phyloP scores from a whole-genome alignment of 1,140 invertebrate genomes.

The Drosophila persimilis region DNA sequence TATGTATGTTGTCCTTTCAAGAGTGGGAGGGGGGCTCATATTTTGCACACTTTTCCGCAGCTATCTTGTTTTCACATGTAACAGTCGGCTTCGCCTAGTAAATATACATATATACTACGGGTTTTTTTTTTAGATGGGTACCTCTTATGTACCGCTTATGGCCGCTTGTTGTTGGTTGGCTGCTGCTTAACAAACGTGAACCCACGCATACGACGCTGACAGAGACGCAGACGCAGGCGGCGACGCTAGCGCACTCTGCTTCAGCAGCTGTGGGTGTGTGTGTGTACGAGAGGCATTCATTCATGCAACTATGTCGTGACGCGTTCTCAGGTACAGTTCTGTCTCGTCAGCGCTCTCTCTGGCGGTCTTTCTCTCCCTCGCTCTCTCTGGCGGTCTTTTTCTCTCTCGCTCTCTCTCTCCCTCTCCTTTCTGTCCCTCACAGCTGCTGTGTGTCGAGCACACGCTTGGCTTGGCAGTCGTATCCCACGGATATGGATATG shows the following conservation, averaged over 20 bases:
- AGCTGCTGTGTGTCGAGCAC: conserved; percentile 60
- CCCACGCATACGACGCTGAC: conserved; percentile 52
- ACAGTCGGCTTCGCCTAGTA: conserved; percentile 51
- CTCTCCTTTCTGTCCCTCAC: conserved; percentile 6
- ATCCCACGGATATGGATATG: conserved; percentile 65
- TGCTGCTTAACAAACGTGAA: conserved; percentile 48
- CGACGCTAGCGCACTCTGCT: conserved; percentile 1
- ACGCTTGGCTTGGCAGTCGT: conserved; percentile 67
- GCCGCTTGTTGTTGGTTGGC: conserved; percentile 55
- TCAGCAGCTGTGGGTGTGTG: conserved; percentile 59
- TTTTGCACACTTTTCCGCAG: conserved; percentile 66
- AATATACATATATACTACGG: conserved; percentile 60
- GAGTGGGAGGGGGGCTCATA: conserved; percentile 27
- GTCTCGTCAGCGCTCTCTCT: conserved; percentile 13
- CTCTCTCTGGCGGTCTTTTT: conserved; percentile 10
- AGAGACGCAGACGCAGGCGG: too few species aligned
- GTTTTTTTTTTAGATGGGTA: conserved; percentile 61
- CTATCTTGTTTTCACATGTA: conserved; percentile 49
- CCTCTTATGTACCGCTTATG: conserved; percentile 51
- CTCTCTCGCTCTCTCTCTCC: neutral
- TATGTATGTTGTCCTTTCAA: conserved; percentile 22
- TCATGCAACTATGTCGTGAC: conserved; percentile 65
- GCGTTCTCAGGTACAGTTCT: conserved; percentile 76
- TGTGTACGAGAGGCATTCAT: conserved; percentile 60
- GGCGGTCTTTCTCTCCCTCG: conserved; percentile 6